Conservation (phyloP, 1,140 invertebrate genomes). For the Phthorimaea operculella region DNA sequence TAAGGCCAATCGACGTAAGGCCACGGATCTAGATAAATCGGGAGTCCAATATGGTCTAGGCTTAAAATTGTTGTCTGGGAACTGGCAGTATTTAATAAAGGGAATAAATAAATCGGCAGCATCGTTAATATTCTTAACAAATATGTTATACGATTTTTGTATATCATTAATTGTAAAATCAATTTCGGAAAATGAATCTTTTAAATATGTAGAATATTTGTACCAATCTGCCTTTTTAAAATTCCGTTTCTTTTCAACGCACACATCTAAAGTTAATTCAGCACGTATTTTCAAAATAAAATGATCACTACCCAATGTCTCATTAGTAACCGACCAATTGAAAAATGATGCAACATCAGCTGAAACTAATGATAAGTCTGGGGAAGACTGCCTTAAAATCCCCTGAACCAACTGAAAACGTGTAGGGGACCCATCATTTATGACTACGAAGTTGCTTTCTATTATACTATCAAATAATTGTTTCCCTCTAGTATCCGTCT, state of each 20-base stretch:
- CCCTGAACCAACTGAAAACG: conserved; percentile 14
- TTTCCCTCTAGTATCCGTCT: conserved; percentile 14
- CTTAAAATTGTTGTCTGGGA: neutral
- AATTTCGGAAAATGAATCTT: conserved; percentile 5
- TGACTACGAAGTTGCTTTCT: conserved; percentile 11
- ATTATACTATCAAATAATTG: conserved; percentile 14
- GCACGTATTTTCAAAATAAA: conserved; percentile 12
- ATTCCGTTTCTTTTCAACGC: conserved; percentile 3
- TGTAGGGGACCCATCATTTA: conserved; percentile 16
- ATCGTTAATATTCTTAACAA: conserved; percentile 10
- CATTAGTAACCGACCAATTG: conserved; percentile 15
- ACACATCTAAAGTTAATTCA: neutral
- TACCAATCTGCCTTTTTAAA: conserved; percentile 8
- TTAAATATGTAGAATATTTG: conserved; percentile 10
- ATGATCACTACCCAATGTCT: conserved; percentile 7
- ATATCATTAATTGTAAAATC: conserved; percentile 2
- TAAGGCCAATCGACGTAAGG: neutral
- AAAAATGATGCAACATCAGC: conserved; percentile 11
- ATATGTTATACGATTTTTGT: conserved; percentile 17
- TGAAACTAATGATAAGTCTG: conserved; percentile 17
- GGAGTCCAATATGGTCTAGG: conserved; percentile 3
- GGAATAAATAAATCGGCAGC: conserved; percentile 3
- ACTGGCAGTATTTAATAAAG: neutral
- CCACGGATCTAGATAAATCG: neutral
- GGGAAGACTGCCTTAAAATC: conserved; percentile 12